Conservation (phyloP, 1,140 invertebrate genomes). For the Calliphora vicina region DNA sequence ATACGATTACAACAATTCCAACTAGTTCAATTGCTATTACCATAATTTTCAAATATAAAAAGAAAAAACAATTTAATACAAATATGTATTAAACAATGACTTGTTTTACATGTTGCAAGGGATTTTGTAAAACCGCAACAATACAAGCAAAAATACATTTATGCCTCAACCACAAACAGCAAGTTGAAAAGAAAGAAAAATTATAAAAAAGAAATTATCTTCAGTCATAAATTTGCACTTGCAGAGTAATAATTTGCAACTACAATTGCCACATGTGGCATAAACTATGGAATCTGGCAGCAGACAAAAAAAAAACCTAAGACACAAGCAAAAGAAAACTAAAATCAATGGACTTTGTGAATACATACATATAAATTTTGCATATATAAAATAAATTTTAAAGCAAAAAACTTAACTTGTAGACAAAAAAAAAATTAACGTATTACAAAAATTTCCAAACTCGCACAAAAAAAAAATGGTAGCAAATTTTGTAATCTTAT, state of each 20-base stretch:
- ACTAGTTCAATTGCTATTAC: too few relatives aligned
- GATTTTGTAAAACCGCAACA: neutral
- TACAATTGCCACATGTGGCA: neutral
- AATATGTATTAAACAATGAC: too few relatives aligned
- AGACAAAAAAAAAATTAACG: neutral
- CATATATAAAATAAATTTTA: neutral
- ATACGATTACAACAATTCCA: too few relatives aligned
- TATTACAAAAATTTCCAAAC: too few relatives aligned
- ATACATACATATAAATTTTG: neutral
- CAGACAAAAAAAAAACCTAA: neutral
- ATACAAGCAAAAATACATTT: neutral
- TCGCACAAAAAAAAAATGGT: too few relatives aligned
- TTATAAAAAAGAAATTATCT: neutral
- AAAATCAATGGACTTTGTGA: neutral
- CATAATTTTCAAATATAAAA: too few relatives aligned
- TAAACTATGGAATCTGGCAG: neutral
- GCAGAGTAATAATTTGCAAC: conserved; percentile 15
- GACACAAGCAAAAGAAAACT: neutral
- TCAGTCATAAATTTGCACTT: conserved; percentile 22
- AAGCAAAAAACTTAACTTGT: neutral
- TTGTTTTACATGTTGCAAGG: neutral
- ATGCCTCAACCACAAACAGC: neutral
- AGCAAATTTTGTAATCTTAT: too few relatives aligned
- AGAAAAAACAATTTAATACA: too few relatives aligned
- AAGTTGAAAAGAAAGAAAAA: neutral